Conservation (phyloP, 2,797 vertebrate species). For the Molothrus aeneus region DNA sequence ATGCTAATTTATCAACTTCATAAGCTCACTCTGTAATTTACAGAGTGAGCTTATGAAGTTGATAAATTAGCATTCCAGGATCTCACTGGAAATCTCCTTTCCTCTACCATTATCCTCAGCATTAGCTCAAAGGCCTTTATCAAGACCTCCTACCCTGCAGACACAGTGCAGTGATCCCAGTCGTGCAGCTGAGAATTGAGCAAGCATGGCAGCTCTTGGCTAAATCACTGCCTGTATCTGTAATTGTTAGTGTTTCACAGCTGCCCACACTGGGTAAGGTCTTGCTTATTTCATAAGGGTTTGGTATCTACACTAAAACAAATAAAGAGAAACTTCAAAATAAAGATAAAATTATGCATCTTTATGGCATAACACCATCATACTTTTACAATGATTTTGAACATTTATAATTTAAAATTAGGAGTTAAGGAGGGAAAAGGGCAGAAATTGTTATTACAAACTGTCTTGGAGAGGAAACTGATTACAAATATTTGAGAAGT, state of each 20-base stretch:
- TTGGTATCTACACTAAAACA: neutral
- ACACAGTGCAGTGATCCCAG: neutral
- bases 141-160: neutral
- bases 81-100: neutral
- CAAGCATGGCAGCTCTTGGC: accelerated
- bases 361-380: neutral
- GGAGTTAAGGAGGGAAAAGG: neutral
- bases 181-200: neutral
- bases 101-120: neutral
- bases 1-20: neutral
- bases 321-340: neutral
- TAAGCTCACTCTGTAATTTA: neutral
- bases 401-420: neutral
- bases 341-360: neutral
- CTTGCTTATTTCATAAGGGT: neutral
- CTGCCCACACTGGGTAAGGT: neutral
- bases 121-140: neutral
- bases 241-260: neutral
- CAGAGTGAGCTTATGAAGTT: neutral
- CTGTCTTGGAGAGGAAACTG: neutral
- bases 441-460: neutral
- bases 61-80: neutral
- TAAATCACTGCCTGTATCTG: neutral
- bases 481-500: neutral
- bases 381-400: neutral